Base-by-base conservation (phyloP, 92 coral and sea anemone genomes). In the Paramuricea clavata region DNA sequence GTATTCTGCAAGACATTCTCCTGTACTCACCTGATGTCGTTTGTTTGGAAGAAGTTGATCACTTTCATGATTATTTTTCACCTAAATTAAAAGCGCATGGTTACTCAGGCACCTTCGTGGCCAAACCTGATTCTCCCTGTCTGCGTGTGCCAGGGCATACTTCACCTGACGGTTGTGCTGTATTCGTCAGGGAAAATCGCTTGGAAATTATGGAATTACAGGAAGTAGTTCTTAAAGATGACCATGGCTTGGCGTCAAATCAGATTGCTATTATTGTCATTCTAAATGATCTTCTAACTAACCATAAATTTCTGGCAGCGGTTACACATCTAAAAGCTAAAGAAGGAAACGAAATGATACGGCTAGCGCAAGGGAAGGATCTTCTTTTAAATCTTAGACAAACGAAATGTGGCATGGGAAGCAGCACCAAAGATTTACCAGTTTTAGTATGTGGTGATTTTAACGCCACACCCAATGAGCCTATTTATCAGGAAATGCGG, bases 311-410 rank as follows among this genome's bases (percentile, higher is more conserved):
- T 26, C 78, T 89, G 47, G 91, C 93, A 76, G 95, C 88, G 62
- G 97, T 91, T 42, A 88, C 95, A 74, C 99, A 97, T 89, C 92
- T 97, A 11, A 97, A 97, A 70, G 97, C 99, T 22, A 97, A 97
- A 76, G 88, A 88, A 49, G 98, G 80, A 47, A 88, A 64, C 73
- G 86, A 92, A 69, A 74, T 77, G 16, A 85, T 92, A 60, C 95
- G 99, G 9, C 50, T 22, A 32, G 87, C 90, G 4, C 99, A 97
- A 85, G 95, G 95, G 32, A 78, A 73, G 67, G 73, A 78, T 70
- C 68, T 97, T 6, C 86, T 97, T 74, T 88, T 41, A 39, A 67
- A 83, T 3, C 73, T 97, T 36, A 89, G 54, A 42, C 91, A 90
- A 30, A 85, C 92, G 50, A 35, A 82, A 65, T 15, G 82, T 56